phyloP scores from a whole-genome alignment of 2,888 invertebrate species.

The Mesoligia furuncula region DNA sequence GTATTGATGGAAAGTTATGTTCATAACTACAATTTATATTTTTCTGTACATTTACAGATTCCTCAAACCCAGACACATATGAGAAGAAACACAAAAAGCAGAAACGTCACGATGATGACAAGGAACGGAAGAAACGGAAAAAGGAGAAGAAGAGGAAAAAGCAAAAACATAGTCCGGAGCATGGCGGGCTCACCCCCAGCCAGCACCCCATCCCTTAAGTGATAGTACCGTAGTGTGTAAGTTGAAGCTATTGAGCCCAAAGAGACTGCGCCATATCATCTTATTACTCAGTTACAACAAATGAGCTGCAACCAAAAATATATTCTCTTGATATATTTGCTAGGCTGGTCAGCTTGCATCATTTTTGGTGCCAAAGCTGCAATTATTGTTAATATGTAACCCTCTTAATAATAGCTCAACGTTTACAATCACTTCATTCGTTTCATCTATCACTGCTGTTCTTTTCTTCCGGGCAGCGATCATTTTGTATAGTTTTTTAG shows the following conservation, averaged over 20 bases:
- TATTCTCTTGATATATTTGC: slow-evolving; percentile 32
- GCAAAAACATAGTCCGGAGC: slow-evolving; percentile 97
- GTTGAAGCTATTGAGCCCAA: slow-evolving; percentile 75
- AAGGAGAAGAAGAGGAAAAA: slow-evolving; percentile 99
- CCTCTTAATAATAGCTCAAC: slow-evolving; percentile 15
- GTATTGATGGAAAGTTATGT: not conserved
- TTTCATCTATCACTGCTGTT: slow-evolving; percentile 4
- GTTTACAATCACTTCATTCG: slow-evolving; percentile 12
- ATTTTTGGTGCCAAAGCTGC: slow-evolving; percentile 19
- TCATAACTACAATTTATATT: not conserved
- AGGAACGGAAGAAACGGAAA: slow-evolving; percentile 97
- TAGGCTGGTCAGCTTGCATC: slow-evolving; percentile 10
- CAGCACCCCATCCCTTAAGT: slow-evolving; percentile 84
- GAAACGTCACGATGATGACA: slow-evolving; percentile 97
- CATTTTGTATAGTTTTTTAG: slow-evolving; percentile 44
- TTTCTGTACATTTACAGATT: slow-evolving; percentile 81
- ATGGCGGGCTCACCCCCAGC: slow-evolving; percentile 91
- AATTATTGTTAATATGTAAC: slow-evolving; percentile 36
- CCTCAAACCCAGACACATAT: slow-evolving; percentile 94
- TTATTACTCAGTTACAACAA: slow-evolving; percentile 37
- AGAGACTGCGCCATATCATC: slow-evolving; percentile 71
- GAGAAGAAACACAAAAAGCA: slow-evolving; percentile 99
- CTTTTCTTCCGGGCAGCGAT: not conserved
- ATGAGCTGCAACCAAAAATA: slow-evolving; percentile 49
- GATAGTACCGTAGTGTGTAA: slow-evolving; percentile 58